Conservation (phyloP, 2,113 vertebrate genomes). For the Clinocottus analis region DNA sequence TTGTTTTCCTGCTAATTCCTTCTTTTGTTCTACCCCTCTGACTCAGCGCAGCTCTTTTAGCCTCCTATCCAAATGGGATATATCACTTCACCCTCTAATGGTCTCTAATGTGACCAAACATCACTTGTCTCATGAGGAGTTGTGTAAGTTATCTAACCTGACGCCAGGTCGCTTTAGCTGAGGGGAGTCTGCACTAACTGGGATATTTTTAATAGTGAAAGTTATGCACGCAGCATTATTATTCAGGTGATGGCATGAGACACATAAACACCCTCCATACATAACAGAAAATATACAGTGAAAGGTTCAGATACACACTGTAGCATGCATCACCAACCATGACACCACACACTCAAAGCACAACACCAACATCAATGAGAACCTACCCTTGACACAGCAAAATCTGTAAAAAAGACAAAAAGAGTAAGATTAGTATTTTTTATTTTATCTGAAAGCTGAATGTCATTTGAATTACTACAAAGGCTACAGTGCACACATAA, state of each 20-base stretch:
- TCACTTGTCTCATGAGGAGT: constrained; percentile 13
- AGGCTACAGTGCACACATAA: neutral
- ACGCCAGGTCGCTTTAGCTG: constrained; percentile 38
- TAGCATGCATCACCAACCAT: neutral
- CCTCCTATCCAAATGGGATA: neutral
- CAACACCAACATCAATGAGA: neutral
- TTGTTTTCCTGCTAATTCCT: constrained; percentile 26
- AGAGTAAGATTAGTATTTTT: constrained; percentile 41
- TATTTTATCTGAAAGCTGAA: neutral
- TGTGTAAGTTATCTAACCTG: constrained; percentile 23
- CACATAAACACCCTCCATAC: neutral
- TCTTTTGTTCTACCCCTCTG: neutral
- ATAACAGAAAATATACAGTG: too few species aligned
- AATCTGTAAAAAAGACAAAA: constrained; percentile 76
- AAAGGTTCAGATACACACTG: neutral
- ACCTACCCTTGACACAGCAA: constrained; percentile 79
- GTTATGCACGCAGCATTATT: neutral
- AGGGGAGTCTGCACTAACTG: constrained; percentile 7
- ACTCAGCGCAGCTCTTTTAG: neutral
- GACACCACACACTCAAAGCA: neutral
- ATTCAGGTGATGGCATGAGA: neutral
- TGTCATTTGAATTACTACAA: neutral
- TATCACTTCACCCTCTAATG: neutral
- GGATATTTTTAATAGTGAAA: neutral
- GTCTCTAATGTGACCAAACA: constrained; percentile 28